Percentiles rank a stretch among this genome's conserved stretches.
Conservation (phyloP, 2,113 vertebrate genomes). For the Platysteira castanea region DNA sequence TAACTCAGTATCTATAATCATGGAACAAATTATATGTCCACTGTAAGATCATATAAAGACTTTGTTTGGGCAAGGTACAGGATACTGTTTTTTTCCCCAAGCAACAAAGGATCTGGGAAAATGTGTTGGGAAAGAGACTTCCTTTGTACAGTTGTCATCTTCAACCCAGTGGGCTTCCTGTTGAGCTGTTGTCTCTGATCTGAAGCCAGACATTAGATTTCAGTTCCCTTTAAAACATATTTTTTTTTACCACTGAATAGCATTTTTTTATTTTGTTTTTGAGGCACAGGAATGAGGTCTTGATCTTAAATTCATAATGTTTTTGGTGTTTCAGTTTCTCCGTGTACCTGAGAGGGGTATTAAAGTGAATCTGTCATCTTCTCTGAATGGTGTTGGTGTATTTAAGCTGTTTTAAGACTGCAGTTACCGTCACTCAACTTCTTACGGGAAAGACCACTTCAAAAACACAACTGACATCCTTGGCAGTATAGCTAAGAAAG, state of each 20-base stretch:
- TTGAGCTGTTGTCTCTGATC: neutral
- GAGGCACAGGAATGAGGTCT: neutral
- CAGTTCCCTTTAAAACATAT: neutral
- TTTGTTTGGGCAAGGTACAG: neutral
- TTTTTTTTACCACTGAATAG: neutral
- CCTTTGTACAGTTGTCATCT: neutral
- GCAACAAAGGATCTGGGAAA: neutral
- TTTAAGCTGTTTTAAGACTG: neutral
- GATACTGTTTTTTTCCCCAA: neutral
- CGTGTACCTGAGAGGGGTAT: rapidly evolving
- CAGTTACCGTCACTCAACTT: neutral
- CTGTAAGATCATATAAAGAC: neutral
- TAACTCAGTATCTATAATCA: neutral
- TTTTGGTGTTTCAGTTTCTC: neutral
- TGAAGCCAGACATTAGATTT: neutral
- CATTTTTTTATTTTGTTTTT: neutral
- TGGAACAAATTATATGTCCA: neutral
- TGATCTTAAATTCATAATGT: neutral
- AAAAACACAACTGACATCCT: neutral
- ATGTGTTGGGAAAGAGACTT: neutral
- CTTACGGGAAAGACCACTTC: neutral
- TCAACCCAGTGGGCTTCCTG: neutral
- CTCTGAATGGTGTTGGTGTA: neutral
- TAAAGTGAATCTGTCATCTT: neutral
- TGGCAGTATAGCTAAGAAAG: neutral